A percentile compares a stretch with the other conserved stretches of the same genome.
Conservation (phyloP, 2,888 invertebrate genomes). For the Cerastoderma edule region DNA sequence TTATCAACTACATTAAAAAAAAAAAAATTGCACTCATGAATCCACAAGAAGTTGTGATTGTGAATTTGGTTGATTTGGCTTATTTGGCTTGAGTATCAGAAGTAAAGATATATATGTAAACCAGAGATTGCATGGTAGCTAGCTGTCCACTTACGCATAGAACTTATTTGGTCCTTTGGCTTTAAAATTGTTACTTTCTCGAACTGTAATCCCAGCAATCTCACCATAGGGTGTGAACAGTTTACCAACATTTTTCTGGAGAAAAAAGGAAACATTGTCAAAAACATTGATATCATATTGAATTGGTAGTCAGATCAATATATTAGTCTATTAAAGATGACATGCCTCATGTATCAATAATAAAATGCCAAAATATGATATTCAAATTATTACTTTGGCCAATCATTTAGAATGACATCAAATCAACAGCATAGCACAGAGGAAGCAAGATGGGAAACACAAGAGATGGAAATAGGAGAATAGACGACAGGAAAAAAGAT, state of each 20-base stretch:
- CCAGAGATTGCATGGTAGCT: too few species aligned
- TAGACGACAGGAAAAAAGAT: too few species aligned
- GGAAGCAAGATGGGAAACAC: too few species aligned
- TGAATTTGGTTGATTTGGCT: too few species aligned
- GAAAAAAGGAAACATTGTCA: constrained; percentile 30
- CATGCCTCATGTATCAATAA: background rate
- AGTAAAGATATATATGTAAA: too few species aligned
- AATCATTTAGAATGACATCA: background rate
- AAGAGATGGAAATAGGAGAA: too few species aligned
- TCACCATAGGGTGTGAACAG: constrained; percentile 75
- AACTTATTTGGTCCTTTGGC: constrained; percentile 67
- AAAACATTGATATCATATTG: background rate
- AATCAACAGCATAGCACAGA: too few species aligned
- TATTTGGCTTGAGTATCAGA: too few species aligned
- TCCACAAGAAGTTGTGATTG: too few species aligned
- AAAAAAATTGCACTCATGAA: too few species aligned
- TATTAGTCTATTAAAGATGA: background rate
- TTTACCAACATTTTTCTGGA: constrained; percentile 75
- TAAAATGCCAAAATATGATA: background rate
- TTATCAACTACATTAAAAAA: too few species aligned
- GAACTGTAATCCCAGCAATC: constrained; percentile 69
- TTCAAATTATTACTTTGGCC: background rate
- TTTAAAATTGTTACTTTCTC: constrained; percentile 54
- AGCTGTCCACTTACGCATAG: constrained; percentile 72
- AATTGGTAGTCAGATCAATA: background rate